A percentile compares a stretch with the other conserved stretches of the same genome.
These are phyloP conservation scores for Monopterus albus DNA, from an alignment of 2,113 vertebrate species.

Conservation along the genomic window DNA sequence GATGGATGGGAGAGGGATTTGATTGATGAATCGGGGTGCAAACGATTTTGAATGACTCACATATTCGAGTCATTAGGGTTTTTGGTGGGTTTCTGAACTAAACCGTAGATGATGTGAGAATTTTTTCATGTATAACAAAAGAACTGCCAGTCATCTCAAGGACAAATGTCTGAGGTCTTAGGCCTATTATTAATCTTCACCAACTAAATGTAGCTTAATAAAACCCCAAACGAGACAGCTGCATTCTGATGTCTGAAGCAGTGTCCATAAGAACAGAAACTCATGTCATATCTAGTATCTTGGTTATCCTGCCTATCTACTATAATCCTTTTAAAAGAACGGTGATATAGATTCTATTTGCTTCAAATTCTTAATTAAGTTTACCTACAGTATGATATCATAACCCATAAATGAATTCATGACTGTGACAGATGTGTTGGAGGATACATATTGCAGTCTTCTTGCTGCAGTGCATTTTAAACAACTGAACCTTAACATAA, in stretches of 20 bases:
- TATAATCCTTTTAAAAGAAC: conserved; percentile 1
- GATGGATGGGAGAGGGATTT: neutral
- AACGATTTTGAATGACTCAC: neutral
- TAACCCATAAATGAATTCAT: conserved; percentile 11
- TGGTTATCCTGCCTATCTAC: neutral
- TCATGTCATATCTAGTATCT: neutral
- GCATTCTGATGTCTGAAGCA: neutral
- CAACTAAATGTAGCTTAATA: neutral
- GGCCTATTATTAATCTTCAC: too few species aligned
- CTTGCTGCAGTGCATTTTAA: neutral
- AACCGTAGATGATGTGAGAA: neutral
- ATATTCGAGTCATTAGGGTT: neutral
- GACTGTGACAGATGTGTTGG: conserved; percentile 21
- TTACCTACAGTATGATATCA: neutral
- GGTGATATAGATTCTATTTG: neutral
- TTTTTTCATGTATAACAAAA: neutral
- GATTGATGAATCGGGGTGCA: neutral
- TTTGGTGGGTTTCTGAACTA: neutral
- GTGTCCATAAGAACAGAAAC: neutral
- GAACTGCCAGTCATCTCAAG: neutral
- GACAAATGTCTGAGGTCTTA: too few species aligned
- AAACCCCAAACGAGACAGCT: neutral
- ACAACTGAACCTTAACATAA: neutral
- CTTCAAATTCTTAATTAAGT: conserved; percentile 4
- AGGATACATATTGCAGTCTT: neutral